phyloP scores from a whole-genome alignment of 2,113 vertebrate species.

The Nansenia antarctica region DNA sequence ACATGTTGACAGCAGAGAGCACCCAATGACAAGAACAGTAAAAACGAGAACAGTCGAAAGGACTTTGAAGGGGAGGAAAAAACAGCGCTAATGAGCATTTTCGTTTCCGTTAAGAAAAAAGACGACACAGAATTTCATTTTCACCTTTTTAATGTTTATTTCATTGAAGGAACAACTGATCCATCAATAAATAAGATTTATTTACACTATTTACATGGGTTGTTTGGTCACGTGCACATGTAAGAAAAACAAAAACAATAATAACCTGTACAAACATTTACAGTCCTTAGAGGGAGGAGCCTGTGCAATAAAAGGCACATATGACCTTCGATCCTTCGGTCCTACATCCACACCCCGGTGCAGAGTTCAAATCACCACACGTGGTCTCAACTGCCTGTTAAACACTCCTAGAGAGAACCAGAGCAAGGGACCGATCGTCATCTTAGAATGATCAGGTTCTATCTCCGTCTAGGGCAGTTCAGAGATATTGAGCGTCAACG shows the following conservation, averaged over 20 bases:
- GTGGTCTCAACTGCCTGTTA: neutral
- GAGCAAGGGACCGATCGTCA: neutral
- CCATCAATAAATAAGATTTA: conserved; percentile 73
- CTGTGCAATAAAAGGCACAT: conserved; percentile 73
- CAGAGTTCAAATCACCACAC: neutral
- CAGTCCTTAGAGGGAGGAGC: conserved; percentile 65
- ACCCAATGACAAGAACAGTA: neutral
- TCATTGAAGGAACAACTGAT: conserved; percentile 27
- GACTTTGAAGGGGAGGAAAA: no score
- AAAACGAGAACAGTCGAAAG: no score
- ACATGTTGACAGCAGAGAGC: neutral
- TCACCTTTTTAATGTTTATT: conserved; percentile 23
- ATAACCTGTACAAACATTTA: conserved; percentile 68
- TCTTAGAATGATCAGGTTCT: no score
- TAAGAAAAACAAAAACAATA: conserved; percentile 48
- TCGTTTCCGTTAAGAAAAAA: neutral
- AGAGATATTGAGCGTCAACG: no score
- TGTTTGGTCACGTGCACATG: conserved; percentile 67
- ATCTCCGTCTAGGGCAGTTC: no score
- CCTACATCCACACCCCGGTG: neutral
- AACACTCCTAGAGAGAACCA: neutral
- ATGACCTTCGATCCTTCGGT: conserved; percentile 67
- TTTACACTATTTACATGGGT: conserved; percentile 75
- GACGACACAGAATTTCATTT: neutral
- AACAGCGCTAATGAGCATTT: no score